Percentiles rank a stretch among this genome's conserved stretches.
Conservation (phyloP, 1,140 invertebrate genomes). For the Lineus longissimus region DNA sequence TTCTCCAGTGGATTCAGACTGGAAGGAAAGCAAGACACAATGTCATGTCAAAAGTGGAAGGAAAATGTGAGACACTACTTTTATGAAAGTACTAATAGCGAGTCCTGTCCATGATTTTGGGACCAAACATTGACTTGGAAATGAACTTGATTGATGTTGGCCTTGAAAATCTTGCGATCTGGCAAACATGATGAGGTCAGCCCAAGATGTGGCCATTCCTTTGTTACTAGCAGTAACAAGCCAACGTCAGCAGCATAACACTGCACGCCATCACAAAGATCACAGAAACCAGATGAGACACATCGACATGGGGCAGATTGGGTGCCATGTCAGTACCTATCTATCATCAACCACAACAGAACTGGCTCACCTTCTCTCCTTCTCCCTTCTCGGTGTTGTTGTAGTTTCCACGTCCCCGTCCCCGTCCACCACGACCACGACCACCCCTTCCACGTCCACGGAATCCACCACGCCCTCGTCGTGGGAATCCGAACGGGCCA, state of each 20-base stretch:
- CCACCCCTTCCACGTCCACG: constrained; percentile 30
- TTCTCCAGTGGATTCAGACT: background rate
- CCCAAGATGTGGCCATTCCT: too few species aligned
- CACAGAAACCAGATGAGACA: too few species aligned
- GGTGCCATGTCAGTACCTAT: too few species aligned
- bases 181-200: too few species aligned
- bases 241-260: too few species aligned
- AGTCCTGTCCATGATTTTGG: background rate
- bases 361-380: background rate
- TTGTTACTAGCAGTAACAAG: too few species aligned
- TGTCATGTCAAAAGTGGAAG: background rate
- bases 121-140: background rate
- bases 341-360: too few species aligned
- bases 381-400: constrained; percentile 8
- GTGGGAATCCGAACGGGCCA: constrained; percentile 12
- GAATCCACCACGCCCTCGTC: constrained; percentile 16
- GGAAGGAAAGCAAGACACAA: background rate
- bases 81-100: background rate
- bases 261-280: too few species aligned
- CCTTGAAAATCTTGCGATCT: too few species aligned
- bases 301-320: too few species aligned
- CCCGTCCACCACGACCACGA: constrained; percentile 15
- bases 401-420: background rate
- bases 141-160: too few species aligned
- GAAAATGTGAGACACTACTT: background rate